A percentile compares a stretch with the other conserved stretches of the same genome.
These are phyloP conservation scores for Herminia tarsipennalis DNA, from an alignment of 2,888 invertebrate genomes.

Conservation along the genomic window DNA sequence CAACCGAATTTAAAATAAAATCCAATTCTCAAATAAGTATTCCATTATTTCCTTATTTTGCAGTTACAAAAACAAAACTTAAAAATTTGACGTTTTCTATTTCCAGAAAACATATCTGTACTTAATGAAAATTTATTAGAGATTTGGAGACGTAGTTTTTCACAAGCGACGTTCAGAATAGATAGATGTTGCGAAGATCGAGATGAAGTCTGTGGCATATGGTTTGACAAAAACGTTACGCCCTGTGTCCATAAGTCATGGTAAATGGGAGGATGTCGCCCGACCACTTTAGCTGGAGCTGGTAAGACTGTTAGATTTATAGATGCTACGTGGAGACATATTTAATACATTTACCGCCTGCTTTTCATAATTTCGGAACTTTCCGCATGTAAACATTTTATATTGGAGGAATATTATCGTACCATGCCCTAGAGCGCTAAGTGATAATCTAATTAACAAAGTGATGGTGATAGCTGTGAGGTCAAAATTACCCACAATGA, in stretches of 20 bases:
- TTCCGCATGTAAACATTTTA: constrained; percentile 15
- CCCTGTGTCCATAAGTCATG: constrained; percentile 62
- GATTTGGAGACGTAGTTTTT: constrained; percentile 17
- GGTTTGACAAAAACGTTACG: constrained; percentile 58
- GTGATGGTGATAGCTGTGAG: constrained; percentile 29
- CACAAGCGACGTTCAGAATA: constrained; percentile 13
- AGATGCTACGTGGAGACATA: constrained; percentile 59
- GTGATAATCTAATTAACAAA: constrained; percentile 43
- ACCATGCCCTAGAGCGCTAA: constrained; percentile 21
- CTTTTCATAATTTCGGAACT: constrained; percentile 21
- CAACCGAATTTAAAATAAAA: no score
- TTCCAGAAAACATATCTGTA: background rate
- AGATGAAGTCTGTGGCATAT: constrained; percentile 49
- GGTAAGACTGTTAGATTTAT: constrained; percentile 63
- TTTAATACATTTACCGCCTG: constrained; percentile 52
- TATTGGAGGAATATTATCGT: constrained; percentile 11
- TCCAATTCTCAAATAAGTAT: no score
- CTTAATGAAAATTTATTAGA: constrained; percentile 9
- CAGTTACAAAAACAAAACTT: background rate
- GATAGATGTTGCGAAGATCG: constrained; percentile 33
- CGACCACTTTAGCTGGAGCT: constrained; percentile 60
- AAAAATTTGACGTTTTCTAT: background rate
- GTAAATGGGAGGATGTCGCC: constrained; percentile 56
- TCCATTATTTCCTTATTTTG: no score
- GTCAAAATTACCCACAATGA: constrained; percentile 38